Evolutionary conservation across 2,888 invertebrate genomes (phyloP).

Genomic region (Euclidia mi): DNA sequence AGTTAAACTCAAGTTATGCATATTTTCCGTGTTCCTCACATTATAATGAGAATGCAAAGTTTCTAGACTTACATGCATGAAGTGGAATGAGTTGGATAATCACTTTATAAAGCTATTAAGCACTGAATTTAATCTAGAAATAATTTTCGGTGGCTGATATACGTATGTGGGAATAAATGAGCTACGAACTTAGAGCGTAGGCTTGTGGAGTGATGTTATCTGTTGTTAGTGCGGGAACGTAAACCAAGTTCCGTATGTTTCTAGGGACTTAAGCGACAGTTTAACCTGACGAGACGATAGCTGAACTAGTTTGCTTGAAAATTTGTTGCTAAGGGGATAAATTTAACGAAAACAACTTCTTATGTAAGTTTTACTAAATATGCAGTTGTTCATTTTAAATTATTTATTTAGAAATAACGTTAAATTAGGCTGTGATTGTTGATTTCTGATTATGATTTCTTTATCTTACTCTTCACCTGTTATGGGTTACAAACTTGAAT

Average conservation of each 20-base stretch:
- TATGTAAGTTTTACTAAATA: too few species aligned
- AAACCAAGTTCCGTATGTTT: neutral
- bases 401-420: too few species aligned
- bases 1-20: conserved; percentile 72
- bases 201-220: neutral
- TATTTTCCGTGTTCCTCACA: conserved; percentile 73
- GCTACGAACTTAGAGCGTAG: conserved; percentile 2
- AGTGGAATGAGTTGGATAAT: conserved; percentile 67
- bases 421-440: too few species aligned
- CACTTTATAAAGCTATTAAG: conserved; percentile 64
- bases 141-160: conserved; percentile 41
- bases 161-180: conserved; percentile 11
- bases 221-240: neutral
- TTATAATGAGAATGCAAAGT: conserved; percentile 77
- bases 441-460: too few species aligned
- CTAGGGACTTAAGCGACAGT: neutral
- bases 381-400: too few species aligned
- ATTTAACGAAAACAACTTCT: too few species aligned
- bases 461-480: too few species aligned
- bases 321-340: too few species aligned
- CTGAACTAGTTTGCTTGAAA: too few species aligned
- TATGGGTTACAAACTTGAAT: too few species aligned
- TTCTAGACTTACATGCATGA: conserved; percentile 69
- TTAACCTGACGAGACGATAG: neutral
- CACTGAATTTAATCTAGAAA: conserved; percentile 56